Base-by-base conservation (phyloP, 2,888 invertebrate species). In the Pelosia muscerda region DNA sequence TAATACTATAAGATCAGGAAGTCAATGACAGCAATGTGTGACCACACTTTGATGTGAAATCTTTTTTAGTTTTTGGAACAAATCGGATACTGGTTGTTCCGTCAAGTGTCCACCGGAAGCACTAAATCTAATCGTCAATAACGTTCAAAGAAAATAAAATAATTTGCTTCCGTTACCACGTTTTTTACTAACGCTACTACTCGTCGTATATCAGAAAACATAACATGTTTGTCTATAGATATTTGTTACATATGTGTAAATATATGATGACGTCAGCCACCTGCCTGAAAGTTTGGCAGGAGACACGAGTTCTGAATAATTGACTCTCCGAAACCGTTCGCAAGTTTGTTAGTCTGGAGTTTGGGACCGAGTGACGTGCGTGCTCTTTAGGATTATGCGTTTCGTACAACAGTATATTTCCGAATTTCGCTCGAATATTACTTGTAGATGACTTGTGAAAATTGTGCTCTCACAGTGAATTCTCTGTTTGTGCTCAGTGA, bases 201-300 rank as follows among this genome's bases (percentile, higher is more conserved):
- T 76, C 82, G 85, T 86, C 83, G 89, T 91, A 88, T 90, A 88
- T 92, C 85, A 89, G 81, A 84, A 83, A 88, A 86, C 86, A 90
- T 86, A 87, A 89, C 88, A 88, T 89, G 84, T 86, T 84, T 85
- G 79, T 83, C 82, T 83, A 83, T 83, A 81, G 81, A 83, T 86
- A 84, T 86, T 77, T 85, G 84, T 81, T 91, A 89, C 85, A 88
- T 88, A 82, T 83, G 81, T 85, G 81, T 86, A 82, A 81, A 82
- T 83, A 81, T 83, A 84, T 86, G 78, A 78, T 93, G 94, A 94
- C 94, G 94, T 94, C 87, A 92, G 89, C 84, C 89, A 91, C 90
- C 90, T 93, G 89, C 82, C 90, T 83, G 92, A 93, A 93, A 89
- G 88, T 93, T 95, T 95, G 95, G 94, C 95, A 95, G 91, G 91